Conservation (phyloP, 2,888 invertebrate genomes). For the Stenodema calcarata region DNA sequence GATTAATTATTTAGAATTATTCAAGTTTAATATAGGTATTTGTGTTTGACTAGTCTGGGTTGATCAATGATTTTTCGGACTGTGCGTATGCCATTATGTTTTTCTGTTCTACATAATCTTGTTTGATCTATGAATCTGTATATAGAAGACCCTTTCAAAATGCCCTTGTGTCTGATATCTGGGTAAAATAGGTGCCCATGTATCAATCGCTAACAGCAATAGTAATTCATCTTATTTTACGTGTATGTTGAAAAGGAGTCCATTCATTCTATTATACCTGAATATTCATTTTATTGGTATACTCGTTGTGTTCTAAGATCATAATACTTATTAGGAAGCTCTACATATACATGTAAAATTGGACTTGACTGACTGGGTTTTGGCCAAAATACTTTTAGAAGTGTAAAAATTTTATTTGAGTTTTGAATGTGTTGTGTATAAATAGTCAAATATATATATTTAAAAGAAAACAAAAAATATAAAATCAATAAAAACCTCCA, state of each 20-base stretch:
- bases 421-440: slow-evolving; percentile 43
- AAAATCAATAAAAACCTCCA: slow-evolving; percentile 13
- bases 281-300: background rate
- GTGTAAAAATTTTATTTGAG: slow-evolving; percentile 30
- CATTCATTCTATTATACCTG: background rate
- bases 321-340: slow-evolving; percentile 3
- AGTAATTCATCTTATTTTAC: background rate
- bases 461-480: slow-evolving; percentile 40
- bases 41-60: slow-evolving; percentile 41
- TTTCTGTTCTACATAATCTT: background rate
- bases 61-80: background rate
- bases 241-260: background rate
- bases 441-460: slow-evolving; percentile 42
- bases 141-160: background rate
- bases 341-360: background rate
- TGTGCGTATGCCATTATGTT: slow-evolving; percentile 21
- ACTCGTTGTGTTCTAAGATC: slow-evolving; percentile 1
- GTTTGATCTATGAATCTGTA: background rate
- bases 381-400: slow-evolving; percentile 13
- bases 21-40: background rate
- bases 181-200: background rate
- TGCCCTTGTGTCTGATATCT: background rate
- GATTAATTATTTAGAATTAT: background rate
- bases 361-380: slow-evolving; percentile 42
- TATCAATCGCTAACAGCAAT: background rate